Percentiles rank a stretch among this genome's conserved stretches.
Conservation (phyloP, 2,113 vertebrate species). For the Microtus montanus region DNA sequence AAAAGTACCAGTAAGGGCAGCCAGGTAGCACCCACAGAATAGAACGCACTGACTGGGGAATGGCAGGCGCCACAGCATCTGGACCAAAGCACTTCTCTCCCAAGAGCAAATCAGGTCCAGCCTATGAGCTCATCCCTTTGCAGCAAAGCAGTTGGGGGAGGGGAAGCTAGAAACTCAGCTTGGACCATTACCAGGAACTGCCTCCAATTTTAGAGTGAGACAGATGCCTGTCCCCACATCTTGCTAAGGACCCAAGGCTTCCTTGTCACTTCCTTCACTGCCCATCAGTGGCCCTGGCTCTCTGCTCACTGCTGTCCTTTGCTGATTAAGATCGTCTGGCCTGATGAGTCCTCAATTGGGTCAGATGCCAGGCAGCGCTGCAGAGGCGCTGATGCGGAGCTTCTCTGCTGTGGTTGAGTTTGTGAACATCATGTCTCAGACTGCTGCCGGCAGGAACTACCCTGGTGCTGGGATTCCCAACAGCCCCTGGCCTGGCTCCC, state of each 20-base stretch:
- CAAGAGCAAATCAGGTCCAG: not conserved
- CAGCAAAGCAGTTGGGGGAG: not conserved
- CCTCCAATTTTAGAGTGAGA: not conserved
- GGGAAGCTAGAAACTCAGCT: not conserved
- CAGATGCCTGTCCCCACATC: not conserved
- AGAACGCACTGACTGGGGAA: slow-evolving; percentile 21
- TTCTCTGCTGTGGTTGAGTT: slow-evolving; percentile 46
- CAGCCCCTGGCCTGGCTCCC: not conserved
- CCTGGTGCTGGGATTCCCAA: not conserved
- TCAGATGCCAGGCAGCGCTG: not conserved
- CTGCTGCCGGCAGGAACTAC: slow-evolving; percentile 25
- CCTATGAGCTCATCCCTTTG: not conserved
- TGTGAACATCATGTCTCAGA: slow-evolving; percentile 35
- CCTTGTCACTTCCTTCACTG: not conserved
- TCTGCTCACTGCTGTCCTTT: slow-evolving; percentile 50
- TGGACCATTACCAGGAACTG: not conserved
- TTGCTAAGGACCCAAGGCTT: not conserved
- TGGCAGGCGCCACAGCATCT: not conserved
- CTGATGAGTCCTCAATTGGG: slow-evolving; percentile 67
- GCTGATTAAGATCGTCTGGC: not conserved
- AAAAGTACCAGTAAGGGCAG: slow-evolving; percentile 62
- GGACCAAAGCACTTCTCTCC: slow-evolving; percentile 28
- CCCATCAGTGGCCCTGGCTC: slow-evolving; percentile 7
- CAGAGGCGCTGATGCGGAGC: slow-evolving; percentile 35
- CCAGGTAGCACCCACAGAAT: slow-evolving; percentile 33